Conservation (phyloP, 2,888 invertebrate genomes). For the Corbicula japonica region DNA sequence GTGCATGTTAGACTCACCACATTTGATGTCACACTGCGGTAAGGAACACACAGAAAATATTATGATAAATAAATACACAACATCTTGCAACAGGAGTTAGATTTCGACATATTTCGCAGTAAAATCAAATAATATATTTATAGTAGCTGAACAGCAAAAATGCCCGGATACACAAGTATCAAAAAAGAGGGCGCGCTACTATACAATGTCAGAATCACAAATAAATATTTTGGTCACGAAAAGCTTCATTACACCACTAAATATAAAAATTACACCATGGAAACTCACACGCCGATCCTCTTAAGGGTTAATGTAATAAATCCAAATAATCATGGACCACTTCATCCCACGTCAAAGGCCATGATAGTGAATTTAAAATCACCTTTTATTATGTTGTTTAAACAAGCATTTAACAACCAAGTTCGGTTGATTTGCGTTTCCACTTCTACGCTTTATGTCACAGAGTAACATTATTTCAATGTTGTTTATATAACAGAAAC, state of each 20-base stretch:
- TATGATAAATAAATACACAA: conserved; percentile 63
- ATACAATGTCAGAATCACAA: conserved; percentile 63
- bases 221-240: conserved; percentile 66
- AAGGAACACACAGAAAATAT: conserved; percentile 27
- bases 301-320: conserved; percentile 23
- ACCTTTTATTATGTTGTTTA: conserved; percentile 37
- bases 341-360: conserved; percentile 40
- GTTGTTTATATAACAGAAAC: conserved; percentile 33
- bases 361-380: conserved; percentile 47
- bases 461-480: conserved; percentile 40
- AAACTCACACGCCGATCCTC: conserved; percentile 17
- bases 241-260: conserved; percentile 61
- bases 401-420: conserved; percentile 39
- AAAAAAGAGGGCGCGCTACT: conserved; percentile 48
- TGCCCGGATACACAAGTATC: conserved; percentile 24
- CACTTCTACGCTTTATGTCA: conserved; percentile 52
- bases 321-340: conserved; percentile 34
- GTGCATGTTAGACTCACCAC: conserved; percentile 21
- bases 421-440: conserved; percentile 40
- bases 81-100: conserved; percentile 34
- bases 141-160: conserved; percentile 36
- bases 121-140: conserved; percentile 35
- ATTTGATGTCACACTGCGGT: conserved; percentile 31
- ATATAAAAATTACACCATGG: conserved; percentile 56
- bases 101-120: conserved; percentile 32